Evolutionary conservation across 2,888 invertebrate genomes (phyloP).

Genomic region (Diloba caeruleocephala): DNA sequence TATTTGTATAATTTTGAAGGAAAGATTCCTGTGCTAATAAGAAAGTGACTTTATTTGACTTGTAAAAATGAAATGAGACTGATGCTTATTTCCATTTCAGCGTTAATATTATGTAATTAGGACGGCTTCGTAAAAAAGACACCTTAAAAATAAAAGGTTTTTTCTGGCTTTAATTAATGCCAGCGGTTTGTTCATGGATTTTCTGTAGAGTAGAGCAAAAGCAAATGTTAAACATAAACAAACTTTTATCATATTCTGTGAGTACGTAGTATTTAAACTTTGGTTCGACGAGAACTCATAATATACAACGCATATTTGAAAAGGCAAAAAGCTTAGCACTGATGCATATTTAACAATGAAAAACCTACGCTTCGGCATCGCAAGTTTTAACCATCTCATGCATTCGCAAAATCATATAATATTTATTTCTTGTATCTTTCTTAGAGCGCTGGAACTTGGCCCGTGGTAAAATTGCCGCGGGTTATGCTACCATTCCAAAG

Average conservation of each 20-base stretch:
- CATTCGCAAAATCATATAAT: slow-evolving; percentile 59
- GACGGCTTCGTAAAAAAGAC: slow-evolving; percentile 8
- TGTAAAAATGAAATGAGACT: slow-evolving; percentile 9
- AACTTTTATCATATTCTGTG: slow-evolving; percentile 2
- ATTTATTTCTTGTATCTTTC: slow-evolving; percentile 61
- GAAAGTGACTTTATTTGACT: slow-evolving; percentile 13
- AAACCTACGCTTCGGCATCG: slow-evolving; percentile 29
- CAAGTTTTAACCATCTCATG: slow-evolving; percentile 56
- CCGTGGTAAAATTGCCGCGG: slow-evolving; percentile 54
- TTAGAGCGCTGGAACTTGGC: slow-evolving; percentile 54
- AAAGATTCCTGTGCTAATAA: slow-evolving; percentile 1
- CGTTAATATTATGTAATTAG: slow-evolving; percentile 21
- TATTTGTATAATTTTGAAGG: slow-evolving; percentile 11
- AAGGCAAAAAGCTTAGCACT: slow-evolving; percentile 40
- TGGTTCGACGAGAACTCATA: slow-evolving; percentile 20
- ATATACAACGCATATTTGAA: slow-evolving; percentile 39
- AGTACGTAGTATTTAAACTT: slow-evolving; percentile 20
- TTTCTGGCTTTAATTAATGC: slow-evolving; percentile 6
- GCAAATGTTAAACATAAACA: neutral
- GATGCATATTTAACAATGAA: slow-evolving; percentile 45
- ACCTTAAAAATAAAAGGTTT: slow-evolving; percentile 8
- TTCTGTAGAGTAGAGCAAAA: slow-evolving; percentile 7
- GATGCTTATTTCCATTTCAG: slow-evolving; percentile 28
- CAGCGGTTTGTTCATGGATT: neutral
- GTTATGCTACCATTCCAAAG: slow-evolving; percentile 52